Evolutionary conservation across 2,113 vertebrate species (phyloP), one percentile per base, ranked within the genome.

Genomic region (Tauraco erythrolophus): DNA sequence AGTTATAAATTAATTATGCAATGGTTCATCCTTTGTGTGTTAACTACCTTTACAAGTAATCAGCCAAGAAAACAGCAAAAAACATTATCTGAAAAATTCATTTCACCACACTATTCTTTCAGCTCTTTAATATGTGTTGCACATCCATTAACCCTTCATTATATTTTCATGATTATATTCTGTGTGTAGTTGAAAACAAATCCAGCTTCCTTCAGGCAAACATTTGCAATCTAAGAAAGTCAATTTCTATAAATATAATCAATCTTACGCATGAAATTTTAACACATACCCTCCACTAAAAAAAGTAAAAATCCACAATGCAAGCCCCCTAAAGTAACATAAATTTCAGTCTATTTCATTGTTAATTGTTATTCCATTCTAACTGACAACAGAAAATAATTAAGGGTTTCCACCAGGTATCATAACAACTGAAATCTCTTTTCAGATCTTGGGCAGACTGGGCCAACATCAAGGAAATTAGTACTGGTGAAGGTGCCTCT

Each of bases 101-200:
- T 96, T 94, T 96, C 71, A 89, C 66, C 57, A 92, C 19, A 66
- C 70, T 94, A 10, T 91, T 96, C 39, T 97, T 96, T 98, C 80
- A 95, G 97, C 94, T 85, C 62, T 65, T 81, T 95, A 97, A 97
- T 87, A 79, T 14, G 64, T 60, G 5, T 31, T 71, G 87, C 83
- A 86, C 69, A 95, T 95, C 97, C 85, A 97, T 98, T 98, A 98
- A 97, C 62, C 97, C 85, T 94, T 96, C 82, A 96, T 96, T 97
- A 89, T 92, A 96, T 98, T 98, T 98, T 97, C 96, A 97, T 96
- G 19, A 96, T 91, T 97, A 84, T 94, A 95, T 74, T 96, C 70
- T 95, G 21, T 71, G 23, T 62, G 66, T 84, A 88, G 72, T 90
- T 69, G 72, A 91, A 95, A 97, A 97, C 66, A 97, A 95, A 97